Percentiles rank a stretch among this genome's conserved stretches.
These are phyloP conservation scores for Brachirus orientalis DNA, from an alignment of 2,113 vertebrate genomes.

Conservation along the genomic window DNA sequence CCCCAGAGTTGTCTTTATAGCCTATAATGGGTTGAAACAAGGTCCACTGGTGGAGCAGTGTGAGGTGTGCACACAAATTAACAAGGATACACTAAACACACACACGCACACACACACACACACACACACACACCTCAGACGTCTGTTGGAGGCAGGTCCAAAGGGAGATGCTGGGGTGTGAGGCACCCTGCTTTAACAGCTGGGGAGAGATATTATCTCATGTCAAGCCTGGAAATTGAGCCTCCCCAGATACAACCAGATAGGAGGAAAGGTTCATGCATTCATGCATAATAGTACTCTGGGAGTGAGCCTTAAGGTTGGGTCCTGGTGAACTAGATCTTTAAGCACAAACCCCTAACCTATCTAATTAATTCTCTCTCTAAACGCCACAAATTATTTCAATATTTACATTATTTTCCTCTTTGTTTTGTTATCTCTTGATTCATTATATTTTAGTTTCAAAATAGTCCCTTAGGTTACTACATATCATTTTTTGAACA, in stretches of 20 bases:
- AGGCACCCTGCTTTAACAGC: constrained; percentile 80
- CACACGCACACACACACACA: constrained; percentile 9
- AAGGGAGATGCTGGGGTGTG: constrained; percentile 67
- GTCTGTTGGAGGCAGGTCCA: constrained; percentile 54
- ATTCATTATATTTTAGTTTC: background rate
- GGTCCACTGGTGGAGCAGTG: constrained; percentile 35
- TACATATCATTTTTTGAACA: background rate
- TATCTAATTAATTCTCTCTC: constrained; percentile 13
- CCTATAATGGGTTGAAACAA: constrained; percentile 63
- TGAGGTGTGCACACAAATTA: constrained; percentile 25
- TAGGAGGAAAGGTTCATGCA: constrained; percentile 60
- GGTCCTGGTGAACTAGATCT: constrained; percentile 45
- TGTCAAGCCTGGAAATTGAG: constrained; percentile 74
- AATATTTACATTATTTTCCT: background rate
- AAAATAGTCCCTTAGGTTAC: background rate
- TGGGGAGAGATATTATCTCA: constrained; percentile 78
- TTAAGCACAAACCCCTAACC: constrained; percentile 28
- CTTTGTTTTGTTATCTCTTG: background rate
- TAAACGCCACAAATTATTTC: background rate
- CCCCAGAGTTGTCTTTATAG: constrained; percentile 63
- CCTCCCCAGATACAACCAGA: constrained; percentile 74
- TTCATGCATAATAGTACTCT: constrained; percentile 46
- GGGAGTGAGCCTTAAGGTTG: constrained; percentile 40
- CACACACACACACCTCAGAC: constrained; percentile 33
- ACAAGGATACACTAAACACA: constrained; percentile 35